Percentiles rank a stretch among this genome's conserved stretches.
Evolutionary conservation across 2,797 vertebrate species (phyloP).

Genomic region (Melanitta fusca): DNA sequence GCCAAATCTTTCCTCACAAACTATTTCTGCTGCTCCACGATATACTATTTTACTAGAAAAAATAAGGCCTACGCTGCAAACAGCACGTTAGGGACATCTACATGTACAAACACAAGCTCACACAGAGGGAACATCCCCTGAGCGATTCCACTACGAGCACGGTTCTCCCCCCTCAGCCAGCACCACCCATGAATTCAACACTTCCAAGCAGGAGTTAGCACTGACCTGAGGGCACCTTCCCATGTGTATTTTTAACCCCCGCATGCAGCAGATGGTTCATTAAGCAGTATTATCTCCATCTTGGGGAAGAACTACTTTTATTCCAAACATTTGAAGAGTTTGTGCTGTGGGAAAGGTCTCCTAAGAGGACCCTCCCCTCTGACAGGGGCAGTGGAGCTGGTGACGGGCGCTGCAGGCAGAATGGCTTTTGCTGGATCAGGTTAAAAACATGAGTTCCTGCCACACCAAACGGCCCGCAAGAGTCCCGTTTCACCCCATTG

Average conservation of each 20-base stretch:
- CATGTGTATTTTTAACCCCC: background rate
- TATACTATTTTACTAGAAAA: background rate
- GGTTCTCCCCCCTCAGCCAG: background rate
- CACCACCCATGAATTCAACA: background rate
- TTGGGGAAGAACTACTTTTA: background rate
- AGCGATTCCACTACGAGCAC: background rate
- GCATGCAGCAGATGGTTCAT: background rate
- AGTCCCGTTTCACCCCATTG: background rate
- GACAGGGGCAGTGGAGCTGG: background rate
- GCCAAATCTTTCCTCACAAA: background rate
- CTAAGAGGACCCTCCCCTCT: background rate
- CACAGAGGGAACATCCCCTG: background rate
- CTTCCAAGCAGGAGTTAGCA: background rate
- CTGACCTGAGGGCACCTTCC: background rate
- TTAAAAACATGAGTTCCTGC: background rate
- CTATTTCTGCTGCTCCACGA: background rate
- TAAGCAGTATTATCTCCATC: background rate
- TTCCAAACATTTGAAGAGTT: background rate
- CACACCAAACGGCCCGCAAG: fast-evolving
- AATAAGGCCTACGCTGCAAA: background rate
- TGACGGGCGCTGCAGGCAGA: background rate
- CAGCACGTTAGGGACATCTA: background rate
- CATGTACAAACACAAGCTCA: background rate
- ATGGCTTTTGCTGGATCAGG: background rate
- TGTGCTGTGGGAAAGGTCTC: background rate